Evolutionary conservation across 2,888 invertebrate genomes (phyloP).

Genomic region (Carterocephalus palaemon): DNA sequence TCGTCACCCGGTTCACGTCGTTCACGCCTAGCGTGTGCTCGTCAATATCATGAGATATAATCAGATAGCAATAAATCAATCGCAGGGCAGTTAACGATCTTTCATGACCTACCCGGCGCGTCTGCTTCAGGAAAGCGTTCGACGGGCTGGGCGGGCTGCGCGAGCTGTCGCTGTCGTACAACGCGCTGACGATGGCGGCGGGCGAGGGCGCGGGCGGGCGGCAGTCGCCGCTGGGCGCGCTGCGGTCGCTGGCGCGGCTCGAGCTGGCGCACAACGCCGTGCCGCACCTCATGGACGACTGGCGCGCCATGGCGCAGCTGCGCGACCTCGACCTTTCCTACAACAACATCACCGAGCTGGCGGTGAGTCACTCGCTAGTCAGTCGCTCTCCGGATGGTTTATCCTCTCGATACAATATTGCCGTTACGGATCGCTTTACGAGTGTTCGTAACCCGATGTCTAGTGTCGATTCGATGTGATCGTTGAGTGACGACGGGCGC

Average conservation of each 20-base stretch:
- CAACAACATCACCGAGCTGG: conserved; percentile 32
- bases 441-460: not conserved
- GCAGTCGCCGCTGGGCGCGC: conserved; percentile 32
- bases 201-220: not conserved
- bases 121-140: conserved; percentile 12
- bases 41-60: conserved; percentile 8
- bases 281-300: conserved; percentile 28
- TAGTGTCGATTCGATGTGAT: not conserved
- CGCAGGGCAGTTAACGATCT: not conserved
- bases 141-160: conserved; percentile 20
- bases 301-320: conserved; percentile 27
- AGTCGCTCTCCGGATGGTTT: too few relatives aligned
- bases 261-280: conserved; percentile 36
- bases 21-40: conserved; percentile 9
- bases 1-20: too few relatives aligned
- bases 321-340: conserved; percentile 30
- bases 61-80: not conserved
- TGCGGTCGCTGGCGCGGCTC: conserved; percentile 28
- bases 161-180: conserved; percentile 32
- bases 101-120: conserved; percentile 9
- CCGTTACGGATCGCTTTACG: not conserved
- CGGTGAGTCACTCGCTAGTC: conserved; percentile 19
- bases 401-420: too few relatives aligned
- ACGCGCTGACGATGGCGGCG: conserved; percentile 20
- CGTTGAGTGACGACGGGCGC: not conserved